These are phyloP conservation scores for Chymomyza costata DNA, from an alignment of 1,140 invertebrate genomes.

Conservation along the genomic window DNA sequence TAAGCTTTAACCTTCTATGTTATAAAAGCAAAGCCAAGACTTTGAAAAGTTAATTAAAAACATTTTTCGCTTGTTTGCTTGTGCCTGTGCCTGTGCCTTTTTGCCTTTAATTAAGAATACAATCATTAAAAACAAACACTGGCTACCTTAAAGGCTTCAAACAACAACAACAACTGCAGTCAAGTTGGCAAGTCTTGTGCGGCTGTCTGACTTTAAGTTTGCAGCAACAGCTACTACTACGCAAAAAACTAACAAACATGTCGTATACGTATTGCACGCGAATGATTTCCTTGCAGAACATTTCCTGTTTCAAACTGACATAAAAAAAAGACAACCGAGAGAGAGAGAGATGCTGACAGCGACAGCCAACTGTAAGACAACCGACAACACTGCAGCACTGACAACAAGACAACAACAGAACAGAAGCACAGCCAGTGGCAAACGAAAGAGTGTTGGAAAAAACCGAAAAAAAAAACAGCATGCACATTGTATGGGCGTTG, in stretches of 20 bases:
- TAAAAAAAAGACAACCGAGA: slow-evolving; percentile 52
- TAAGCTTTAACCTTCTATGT: too few relatives aligned
- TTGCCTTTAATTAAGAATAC: too few relatives aligned
- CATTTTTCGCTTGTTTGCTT: slow-evolving; percentile 15
- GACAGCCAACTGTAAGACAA: slow-evolving; percentile 13
- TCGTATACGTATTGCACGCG: slow-evolving; percentile 37
- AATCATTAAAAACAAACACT: too few relatives aligned
- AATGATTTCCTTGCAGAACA: slow-evolving; percentile 64
- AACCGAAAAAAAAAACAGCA: too few relatives aligned
- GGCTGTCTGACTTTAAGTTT: slow-evolving; percentile 13
- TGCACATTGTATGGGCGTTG: slow-evolving; percentile 16
- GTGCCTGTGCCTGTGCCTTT: slow-evolving; percentile 1
- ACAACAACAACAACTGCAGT: too few relatives aligned
- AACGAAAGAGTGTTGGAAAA: slow-evolving; percentile 21
- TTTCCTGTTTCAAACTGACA: slow-evolving; percentile 63
- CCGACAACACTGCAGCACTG: slow-evolving; percentile 1
- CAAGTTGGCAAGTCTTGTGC: background rate
- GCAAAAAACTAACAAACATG: slow-evolving; percentile 37
- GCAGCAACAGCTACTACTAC: slow-evolving; percentile 21
- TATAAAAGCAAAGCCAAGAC: too few relatives aligned
- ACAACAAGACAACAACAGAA: slow-evolving; percentile 9
- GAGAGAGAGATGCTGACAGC: slow-evolving; percentile 5
- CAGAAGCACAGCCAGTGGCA: slow-evolving; percentile 19
- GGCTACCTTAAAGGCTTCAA: slow-evolving; percentile 27
- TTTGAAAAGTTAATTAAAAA: slow-evolving; percentile 25